These are phyloP conservation scores for Eutolmus rufibarbis DNA, from an alignment of 2,888 invertebrate genomes.

Conservation along the genomic window DNA sequence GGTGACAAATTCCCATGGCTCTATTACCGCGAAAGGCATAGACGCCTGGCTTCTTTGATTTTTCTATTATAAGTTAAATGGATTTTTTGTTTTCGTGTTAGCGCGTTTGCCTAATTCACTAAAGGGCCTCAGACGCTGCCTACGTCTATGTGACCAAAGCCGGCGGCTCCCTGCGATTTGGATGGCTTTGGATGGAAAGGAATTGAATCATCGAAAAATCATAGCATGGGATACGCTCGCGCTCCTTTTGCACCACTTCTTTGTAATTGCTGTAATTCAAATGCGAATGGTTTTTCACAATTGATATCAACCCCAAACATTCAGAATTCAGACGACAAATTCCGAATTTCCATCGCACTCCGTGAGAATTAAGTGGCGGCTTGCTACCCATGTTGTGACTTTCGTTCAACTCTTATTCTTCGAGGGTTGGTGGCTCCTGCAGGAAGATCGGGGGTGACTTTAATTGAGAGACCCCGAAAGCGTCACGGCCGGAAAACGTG, in stretches of 20 bases:
- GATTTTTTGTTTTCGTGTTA: constrained; percentile 7
- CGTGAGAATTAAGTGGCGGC: neutral
- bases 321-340: neutral
- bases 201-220: neutral
- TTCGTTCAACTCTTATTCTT: neutral
- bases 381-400: neutral
- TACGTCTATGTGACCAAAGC: neutral
- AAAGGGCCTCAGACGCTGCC: neutral
- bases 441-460: neutral
- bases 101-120: constrained; percentile 2
- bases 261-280: neutral
- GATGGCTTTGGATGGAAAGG: neutral
- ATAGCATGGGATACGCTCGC: neutral
- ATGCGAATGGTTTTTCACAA: neutral
- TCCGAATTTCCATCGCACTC: neutral
- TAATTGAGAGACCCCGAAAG: neutral
- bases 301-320: neutral
- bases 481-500: neutral
- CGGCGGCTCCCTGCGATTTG: neutral
- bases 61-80: neutral
- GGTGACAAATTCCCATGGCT: constrained; percentile 37
- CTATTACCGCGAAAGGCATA: neutral
- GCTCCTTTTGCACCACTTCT: neutral
- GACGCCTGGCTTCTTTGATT: neutral
- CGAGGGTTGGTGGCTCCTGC: neutral